Evolutionary conservation across 2,113 vertebrate species (phyloP), one percentile per base, ranked within the genome.

Genomic region (Pseudopodoces humilis): DNA sequence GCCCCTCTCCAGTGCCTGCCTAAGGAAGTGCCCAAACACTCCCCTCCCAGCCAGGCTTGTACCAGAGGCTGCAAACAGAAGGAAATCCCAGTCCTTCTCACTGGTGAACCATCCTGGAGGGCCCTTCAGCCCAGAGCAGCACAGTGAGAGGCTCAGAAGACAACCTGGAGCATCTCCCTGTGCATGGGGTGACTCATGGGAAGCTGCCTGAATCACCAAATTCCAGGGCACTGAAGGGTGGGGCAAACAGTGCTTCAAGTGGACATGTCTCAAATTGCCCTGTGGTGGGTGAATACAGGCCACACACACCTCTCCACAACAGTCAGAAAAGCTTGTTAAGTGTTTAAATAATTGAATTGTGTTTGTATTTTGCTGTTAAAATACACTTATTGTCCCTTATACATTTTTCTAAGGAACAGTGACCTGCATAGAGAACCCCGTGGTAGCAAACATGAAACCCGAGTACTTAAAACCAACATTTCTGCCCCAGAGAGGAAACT

Each of bases 401-500:
- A 10, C 11, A 13, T 80, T 90, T 71, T 92, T 52, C 39, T 52
- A 28, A 83, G 68, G 71, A 94, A 47, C 27, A 47, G 30, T 53
- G 50, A 70, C 27, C 56, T 33, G 56, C 23, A 28, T 28, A 67
- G 35, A 83, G 56, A 67, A 21, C 64, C 52, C 58, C 41, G 44
- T 9, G 25, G 84, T 6, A 53, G n/a, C 63, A 84, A 92, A 85
- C 27, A 17, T 1, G 6, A 56, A 80, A 52, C 68, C 67, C 13
- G 24, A 71, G 47, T 30, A 35, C 78, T 83, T 63, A 28, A 53
- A 72, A 62, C 50, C 71, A 69, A 10, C 15, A 71, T 6, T 28
- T 77, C 67, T 83, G 55, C 44, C 41, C 33, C 56, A 41, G n/a
- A 86, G 64, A 94, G 69, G 83, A 87, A 95, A 56, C 33, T 95